Base-by-base conservation (phyloP, 2,113 vertebrate species). In the Neotragus pygmaeus region DNA sequence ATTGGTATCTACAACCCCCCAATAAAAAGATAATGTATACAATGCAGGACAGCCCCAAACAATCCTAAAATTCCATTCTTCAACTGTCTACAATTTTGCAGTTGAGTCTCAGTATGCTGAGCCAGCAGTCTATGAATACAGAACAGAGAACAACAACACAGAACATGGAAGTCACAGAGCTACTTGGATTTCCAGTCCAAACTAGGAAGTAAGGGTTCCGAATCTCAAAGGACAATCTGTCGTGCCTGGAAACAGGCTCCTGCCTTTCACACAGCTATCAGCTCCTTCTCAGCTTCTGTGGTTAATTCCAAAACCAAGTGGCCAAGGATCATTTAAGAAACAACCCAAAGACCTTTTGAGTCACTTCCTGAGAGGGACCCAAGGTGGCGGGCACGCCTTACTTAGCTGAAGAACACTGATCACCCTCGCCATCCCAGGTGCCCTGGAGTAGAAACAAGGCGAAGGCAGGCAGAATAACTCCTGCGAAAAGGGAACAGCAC, bases 151-250 rank as follows among this genome's bases (percentile, higher is more conserved):
- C 51, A 58, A 60, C 28, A 53, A 75, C 27, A 83, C 33, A 25
- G 70, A 73, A 73, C 28, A n/a, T 39, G 5, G 57, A 82, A 88
- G 57, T 58, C n/a, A 96, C 57, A 90, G 47, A 47, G 84, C 51
- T 93, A 39, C 45, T 95, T 39, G 78, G 73, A 91, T 83, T 80
- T 89, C 85, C 60, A 45, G 64, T 90, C 84, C 87, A 80, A 96
- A 96, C 95, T 96, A 87, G 75, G n/a, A 97, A 92, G 47, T 15
- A 90, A 70, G 33, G 55, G 55, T 89, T 86, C 55, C n/a, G 27
- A 86, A 39, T 93, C 55, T 49, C 90, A 94, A 95, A 84, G 19
- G 62, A 70, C 57, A 58, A 23, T 39, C 45, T 36, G 19, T 53
- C 73, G 64, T 93, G 17, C 33, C 70, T 90, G 43, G 86, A 95